phyloP scores from a whole-genome alignment of 2,113 vertebrate genomes.

The Delphinapterus leucas region DNA sequence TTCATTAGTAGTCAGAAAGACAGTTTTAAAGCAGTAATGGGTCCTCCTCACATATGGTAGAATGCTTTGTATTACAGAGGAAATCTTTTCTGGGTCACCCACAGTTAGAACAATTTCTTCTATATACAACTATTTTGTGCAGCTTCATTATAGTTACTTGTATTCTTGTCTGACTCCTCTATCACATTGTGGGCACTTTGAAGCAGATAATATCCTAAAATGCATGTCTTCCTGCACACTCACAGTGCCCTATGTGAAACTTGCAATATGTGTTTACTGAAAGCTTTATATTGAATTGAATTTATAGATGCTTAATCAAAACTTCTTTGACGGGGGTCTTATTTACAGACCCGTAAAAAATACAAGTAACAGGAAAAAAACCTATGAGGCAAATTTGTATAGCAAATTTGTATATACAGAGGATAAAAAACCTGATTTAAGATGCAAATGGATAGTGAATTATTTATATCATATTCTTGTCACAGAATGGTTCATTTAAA shows the following conservation, averaged over 20 bases:
- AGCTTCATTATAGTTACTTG: not conserved
- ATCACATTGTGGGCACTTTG: not conserved
- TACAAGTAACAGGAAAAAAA: not conserved
- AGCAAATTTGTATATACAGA: not conserved
- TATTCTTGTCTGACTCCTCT: not conserved
- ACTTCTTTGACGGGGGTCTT: not conserved
- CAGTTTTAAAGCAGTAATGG: not conserved
- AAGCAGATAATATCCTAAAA: not conserved
- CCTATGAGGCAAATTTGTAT: not conserved
- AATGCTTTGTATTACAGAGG: not conserved
- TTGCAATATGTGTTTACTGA: not conserved
- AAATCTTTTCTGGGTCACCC: not conserved
- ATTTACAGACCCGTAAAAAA: not conserved
- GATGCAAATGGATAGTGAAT: constrained; percentile 56
- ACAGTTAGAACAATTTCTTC: not conserved
- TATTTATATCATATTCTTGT: constrained; percentile 44
- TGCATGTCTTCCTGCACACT: not conserved
- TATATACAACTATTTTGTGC: not conserved
- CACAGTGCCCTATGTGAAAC: not conserved
- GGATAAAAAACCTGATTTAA: constrained; percentile 45
- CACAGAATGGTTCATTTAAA: constrained; percentile 47
- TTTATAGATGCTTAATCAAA: constrained; percentile 39
- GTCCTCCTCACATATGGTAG: not conserved
- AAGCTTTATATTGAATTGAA: constrained; percentile 13
- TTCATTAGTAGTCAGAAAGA: not conserved